Base-by-base conservation (phyloP, 2,888 invertebrate species). In the Nemurella pictetii region DNA sequence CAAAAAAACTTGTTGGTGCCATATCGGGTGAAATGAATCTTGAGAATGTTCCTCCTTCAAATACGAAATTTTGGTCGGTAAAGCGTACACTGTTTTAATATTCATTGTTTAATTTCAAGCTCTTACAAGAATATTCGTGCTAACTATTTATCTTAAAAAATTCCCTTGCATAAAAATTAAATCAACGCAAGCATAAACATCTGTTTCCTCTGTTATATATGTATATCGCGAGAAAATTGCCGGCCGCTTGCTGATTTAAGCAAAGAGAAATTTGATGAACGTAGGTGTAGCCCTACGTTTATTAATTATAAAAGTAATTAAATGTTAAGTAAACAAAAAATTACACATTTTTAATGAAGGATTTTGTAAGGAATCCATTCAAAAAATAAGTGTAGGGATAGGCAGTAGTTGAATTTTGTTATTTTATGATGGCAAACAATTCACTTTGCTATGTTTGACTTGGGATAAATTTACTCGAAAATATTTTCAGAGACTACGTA, bases 271-370 rank as follows among this genome's bases (percentile, higher is more conserved):
- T 81, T 81, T 81, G 80, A 81, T 81, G 80, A 81, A 81, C 26
- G 80, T 75, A 27, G 75, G 75, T 75, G 28, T 75, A 75, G 28
- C 25, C 28, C 55, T 55, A 20, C 55, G 55, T 36, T 81, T 81
- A 81, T 81, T 81, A 81, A 81, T 81, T 81, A 81, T 35, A 81
- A 81, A 81, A 81, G 80, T 81, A 81, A 81, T 81, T 81, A 81
- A 81, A 81, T 75, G 35, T 81, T 35, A 81, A 32, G 80, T 81
- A 81, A 81, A 81, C 80, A 35, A 26, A 81, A 81, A 30, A 81
- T 35, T 35, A 81, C 35, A 35, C 26, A 2, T 36, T 81, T 81
- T 81, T 81, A 36, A 26, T 32, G 26, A 32, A 27, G 32, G 32
- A 81, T 35, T 36, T 36, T 81, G 26, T 81, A 26, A 26, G 80